Percentiles rank a stretch among this genome's conserved stretches.
phyloP scores from a whole-genome alignment of 2,888 invertebrate genomes.

The Liposcelis brunnea region DNA sequence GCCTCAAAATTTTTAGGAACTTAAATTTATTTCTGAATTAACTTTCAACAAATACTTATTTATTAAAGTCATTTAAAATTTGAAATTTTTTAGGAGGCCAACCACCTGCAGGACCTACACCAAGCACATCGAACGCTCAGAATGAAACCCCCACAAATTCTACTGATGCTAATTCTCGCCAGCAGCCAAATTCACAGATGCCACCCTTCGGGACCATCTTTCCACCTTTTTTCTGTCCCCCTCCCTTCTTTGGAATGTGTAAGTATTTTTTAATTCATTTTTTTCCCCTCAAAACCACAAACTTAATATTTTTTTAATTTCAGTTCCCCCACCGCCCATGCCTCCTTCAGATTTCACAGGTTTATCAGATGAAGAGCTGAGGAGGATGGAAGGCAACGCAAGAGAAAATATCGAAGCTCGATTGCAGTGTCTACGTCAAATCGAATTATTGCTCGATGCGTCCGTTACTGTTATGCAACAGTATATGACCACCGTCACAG shows the following conservation, averaged over 20 bases:
- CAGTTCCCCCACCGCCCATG: conserved; percentile 49
- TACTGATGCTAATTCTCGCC: background rate
- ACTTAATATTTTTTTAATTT: too few species aligned
- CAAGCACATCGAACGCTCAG: conserved; percentile 13
- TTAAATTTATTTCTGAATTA: too few species aligned
- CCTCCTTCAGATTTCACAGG: conserved; percentile 57
- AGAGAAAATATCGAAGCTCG: conserved; percentile 79
- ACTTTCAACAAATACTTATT: too few species aligned
- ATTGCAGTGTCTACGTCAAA: conserved; percentile 66
- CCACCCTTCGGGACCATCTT: conserved; percentile 13
- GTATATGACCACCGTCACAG: conserved; percentile 54
- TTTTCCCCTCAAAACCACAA: too few species aligned
- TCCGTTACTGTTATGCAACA: conserved; percentile 89
- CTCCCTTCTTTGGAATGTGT: conserved; percentile 33
- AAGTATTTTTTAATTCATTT: conserved; percentile 15
- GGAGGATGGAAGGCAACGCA: conserved; percentile 75
- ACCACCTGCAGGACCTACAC: conserved; percentile 12
- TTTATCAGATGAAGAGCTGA: conserved; percentile 67
- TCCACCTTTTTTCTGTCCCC: conserved; percentile 35
- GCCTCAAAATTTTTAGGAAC: too few species aligned
- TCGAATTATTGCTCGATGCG: conserved; percentile 81
- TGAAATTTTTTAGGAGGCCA: too few species aligned
- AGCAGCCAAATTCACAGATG: conserved; percentile 15
- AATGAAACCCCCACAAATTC: conserved; percentile 11
- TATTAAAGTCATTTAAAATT: too few species aligned